phyloP scores from a whole-genome alignment of 2,797 vertebrate species.

The Etheostoma perlongum region DNA sequence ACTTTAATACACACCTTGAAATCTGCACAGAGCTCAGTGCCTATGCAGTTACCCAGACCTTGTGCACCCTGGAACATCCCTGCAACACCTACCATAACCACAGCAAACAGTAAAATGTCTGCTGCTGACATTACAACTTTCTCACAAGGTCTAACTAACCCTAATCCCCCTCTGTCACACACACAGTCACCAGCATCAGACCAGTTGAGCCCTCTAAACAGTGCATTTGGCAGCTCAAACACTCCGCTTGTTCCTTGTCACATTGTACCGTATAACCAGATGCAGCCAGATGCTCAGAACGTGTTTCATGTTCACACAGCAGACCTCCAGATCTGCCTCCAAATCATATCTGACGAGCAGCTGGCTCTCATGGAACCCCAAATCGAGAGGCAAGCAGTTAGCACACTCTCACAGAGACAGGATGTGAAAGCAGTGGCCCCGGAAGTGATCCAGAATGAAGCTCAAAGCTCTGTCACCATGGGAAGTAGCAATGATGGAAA shows the following conservation, averaged over 20 bases:
- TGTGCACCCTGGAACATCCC: conserved; percentile 11
- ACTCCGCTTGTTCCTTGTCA: conserved; percentile 35
- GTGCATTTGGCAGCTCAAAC: neutral
- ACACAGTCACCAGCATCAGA: conserved; percentile 20
- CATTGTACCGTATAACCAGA: conserved; percentile 57
- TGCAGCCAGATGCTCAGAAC: conserved; percentile 71
- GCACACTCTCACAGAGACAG: conserved; percentile 21
- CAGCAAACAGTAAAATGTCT: conserved; percentile 32
- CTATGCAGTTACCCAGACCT: conserved; percentile 21
- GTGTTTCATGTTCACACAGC: conserved; percentile 84
- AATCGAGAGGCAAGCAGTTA: conserved; percentile 71
- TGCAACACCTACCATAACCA: conserved; percentile 28
- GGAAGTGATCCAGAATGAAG: conserved; percentile 34
- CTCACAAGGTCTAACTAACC: conserved; percentile 7
- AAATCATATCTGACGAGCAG: conserved; percentile 87
- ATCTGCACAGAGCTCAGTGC: neutral
- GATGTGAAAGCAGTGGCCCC: conserved; percentile 11
- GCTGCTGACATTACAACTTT: conserved; percentile 12
- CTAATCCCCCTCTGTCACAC: conserved; percentile 17
- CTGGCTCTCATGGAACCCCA: conserved; percentile 83
- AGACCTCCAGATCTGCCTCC: conserved; percentile 86
- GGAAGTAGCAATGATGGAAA: conserved; percentile 22
- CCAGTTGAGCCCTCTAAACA: conserved; percentile 14
- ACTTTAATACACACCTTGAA: conserved; percentile 48
- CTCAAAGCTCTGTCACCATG: conserved; percentile 13